Base-by-base conservation (phyloP, 2,797 vertebrate species). In the Tamandua tetradactyla region DNA sequence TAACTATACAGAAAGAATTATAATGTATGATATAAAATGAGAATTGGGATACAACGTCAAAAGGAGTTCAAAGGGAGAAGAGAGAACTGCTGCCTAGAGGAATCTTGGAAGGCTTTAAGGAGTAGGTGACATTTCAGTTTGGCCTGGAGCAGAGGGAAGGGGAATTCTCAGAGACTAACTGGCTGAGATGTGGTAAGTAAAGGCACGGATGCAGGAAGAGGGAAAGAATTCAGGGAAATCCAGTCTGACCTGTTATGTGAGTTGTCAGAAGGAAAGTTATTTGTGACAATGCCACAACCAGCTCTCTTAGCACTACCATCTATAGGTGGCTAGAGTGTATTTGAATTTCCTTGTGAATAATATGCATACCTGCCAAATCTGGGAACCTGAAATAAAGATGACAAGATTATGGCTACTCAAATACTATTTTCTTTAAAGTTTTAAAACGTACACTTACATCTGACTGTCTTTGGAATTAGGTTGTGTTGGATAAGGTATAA, bases 271-370 rank as follows among this genome's bases (percentile, higher is more conserved):
- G 61, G 30, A 32, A 71, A 74, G 30, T 23, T 42, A 2, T 13
- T 10, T 37, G 35, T 35, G 35, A 68, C 37, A 7, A 44, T 17
- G 11, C 5, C 20, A 42, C 20, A 3, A 30, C 3, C 17, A 59
- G 61, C 0, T 0, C 20, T 7, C 15, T 32, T 1, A 52, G 7
- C 2, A 14, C 20, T 42, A 44, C 30, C 37, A 17, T 18, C 25
- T 42, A 1, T 1, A 83, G 25, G 61, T 20, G 32, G 20, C 71
- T 27, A 8, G 5, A 37, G 47, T 22, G 22, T 30, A 8, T 14
- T 2, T 15, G 13, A 22, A 47, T 25, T 3, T 62, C 74, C 32
- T 57, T 27, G 6, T 11, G 35, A 66, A 25, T 68, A 47, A 78
- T 4, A 55, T 44, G 20, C 7, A 66, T 22, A 37, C 25, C 55